phyloP scores from a whole-genome alignment of 2,888 invertebrate species.

The Chaitophorus viminalis region DNA sequence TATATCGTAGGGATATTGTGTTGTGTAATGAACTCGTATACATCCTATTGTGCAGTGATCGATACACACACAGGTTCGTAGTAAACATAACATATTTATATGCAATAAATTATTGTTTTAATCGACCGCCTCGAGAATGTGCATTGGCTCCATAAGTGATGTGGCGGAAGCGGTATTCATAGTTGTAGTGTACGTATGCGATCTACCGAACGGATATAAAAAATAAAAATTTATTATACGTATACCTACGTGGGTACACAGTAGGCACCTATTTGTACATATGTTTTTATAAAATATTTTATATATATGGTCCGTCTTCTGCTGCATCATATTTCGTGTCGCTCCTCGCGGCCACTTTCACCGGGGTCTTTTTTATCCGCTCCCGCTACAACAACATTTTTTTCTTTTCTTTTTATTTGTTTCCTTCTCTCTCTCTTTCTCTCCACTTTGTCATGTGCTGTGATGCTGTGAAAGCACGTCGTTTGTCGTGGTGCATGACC shows the following conservation, averaged over 20 bases:
- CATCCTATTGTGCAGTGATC: background rate
- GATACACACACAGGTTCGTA: too few relatives aligned
- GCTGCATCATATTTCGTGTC: constrained; percentile 23
- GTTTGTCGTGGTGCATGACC: background rate
- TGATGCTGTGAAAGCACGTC: constrained; percentile 49
- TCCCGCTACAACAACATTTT: background rate
- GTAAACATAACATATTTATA: too few relatives aligned
- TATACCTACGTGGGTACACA: background rate
- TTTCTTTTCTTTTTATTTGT: constrained; percentile 6
- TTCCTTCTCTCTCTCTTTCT: background rate
- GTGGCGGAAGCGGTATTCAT: background rate
- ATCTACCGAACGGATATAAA: background rate
- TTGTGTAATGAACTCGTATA: too few relatives aligned
- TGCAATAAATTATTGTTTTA: background rate
- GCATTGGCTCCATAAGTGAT: constrained; percentile 1
- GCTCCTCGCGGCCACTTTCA: constrained; percentile 46
- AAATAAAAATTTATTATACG: constrained; percentile 12
- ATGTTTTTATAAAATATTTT: too few relatives aligned
- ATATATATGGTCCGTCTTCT: background rate
- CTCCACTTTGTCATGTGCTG: background rate
- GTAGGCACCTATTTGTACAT: too few relatives aligned
- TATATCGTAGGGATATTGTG: too few relatives aligned
- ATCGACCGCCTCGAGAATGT: background rate
- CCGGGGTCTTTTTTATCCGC: constrained; percentile 46
- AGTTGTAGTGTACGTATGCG: background rate